Percentiles rank a stretch among this genome's conserved stretches.
Evolutionary conservation across 2,888 invertebrate genomes (phyloP).

Genomic region (Anoplius nigerrimus): DNA sequence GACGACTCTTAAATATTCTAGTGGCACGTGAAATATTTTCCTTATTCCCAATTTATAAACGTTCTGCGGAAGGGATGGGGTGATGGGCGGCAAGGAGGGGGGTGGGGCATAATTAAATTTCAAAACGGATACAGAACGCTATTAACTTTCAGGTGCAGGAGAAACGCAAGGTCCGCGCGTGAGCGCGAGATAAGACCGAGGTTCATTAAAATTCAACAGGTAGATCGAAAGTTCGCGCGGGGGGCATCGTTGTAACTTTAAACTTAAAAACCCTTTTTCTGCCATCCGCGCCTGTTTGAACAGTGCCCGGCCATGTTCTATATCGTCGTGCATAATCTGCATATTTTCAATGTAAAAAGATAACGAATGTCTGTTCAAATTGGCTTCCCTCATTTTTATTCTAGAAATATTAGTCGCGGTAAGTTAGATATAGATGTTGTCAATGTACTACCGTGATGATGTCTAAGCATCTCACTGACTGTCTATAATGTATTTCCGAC

Average conservation of each 20-base stretch:
- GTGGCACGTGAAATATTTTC: slow-evolving; percentile 14
- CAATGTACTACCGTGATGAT: no score
- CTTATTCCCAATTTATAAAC: slow-evolving; percentile 19
- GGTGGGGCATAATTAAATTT: slow-evolving; percentile 41
- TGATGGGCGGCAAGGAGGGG: no score
- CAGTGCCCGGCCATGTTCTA: slow-evolving; percentile 23
- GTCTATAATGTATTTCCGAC: no score
- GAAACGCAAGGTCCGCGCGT: no score
- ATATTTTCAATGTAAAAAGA: slow-evolving; percentile 22
- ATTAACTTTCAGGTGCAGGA: slow-evolving; percentile 10
- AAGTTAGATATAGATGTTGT: no score
- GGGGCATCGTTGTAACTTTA: slow-evolving; percentile 26
- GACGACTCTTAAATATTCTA: no score
- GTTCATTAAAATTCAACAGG: slow-evolving; percentile 55
- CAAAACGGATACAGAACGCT: slow-evolving; percentile 19
- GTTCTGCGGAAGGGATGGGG: slow-evolving; percentile 10
- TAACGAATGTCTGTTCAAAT: neutral
- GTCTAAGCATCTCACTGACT: no score
- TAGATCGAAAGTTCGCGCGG: slow-evolving; percentile 47
- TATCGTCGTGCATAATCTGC: slow-evolving; percentile 34
- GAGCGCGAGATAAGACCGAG: slow-evolving; percentile 37
- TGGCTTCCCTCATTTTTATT: neutral
- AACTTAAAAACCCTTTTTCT: slow-evolving; percentile 38
- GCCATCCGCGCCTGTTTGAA: no score
- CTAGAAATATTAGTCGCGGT: neutral